Percentiles rank a stretch among this genome's conserved stretches.
Evolutionary conservation across 2,888 invertebrate species (phyloP).

Genomic region (Heteromurus nitidus): DNA sequence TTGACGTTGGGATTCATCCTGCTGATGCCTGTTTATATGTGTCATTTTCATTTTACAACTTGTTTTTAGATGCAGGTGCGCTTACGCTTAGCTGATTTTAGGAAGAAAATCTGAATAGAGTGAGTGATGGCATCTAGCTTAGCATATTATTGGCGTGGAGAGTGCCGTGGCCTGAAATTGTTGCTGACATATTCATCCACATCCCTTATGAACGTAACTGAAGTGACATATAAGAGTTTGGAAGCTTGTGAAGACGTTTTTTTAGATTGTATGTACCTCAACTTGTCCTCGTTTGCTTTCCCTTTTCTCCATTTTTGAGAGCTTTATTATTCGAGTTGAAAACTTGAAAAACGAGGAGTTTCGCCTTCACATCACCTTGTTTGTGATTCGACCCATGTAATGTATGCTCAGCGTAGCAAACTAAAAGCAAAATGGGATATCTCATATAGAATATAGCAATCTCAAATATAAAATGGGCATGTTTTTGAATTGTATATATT

Average conservation of each 20-base stretch:
- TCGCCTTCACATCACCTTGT: constrained; percentile 8
- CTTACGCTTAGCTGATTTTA: too few relatives aligned
- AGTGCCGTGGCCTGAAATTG: constrained; percentile 19
- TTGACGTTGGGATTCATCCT: too few relatives aligned
- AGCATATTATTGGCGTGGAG: constrained; percentile 8
- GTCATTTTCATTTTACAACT: too few relatives aligned
- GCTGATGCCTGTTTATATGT: too few relatives aligned
- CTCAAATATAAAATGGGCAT: too few relatives aligned
- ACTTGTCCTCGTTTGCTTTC: constrained; percentile 1
- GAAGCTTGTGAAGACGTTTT: background rate
- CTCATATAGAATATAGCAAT: too few relatives aligned
- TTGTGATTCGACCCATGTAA: constrained; percentile 22
- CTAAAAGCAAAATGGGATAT: background rate
- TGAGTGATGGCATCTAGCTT: background rate
- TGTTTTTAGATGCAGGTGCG: too few relatives aligned
- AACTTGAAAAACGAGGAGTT: constrained; percentile 16
- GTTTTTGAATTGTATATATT: too few relatives aligned
- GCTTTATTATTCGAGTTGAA: constrained; percentile 6
- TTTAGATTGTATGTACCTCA: background rate
- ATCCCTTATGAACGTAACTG: too few relatives aligned
- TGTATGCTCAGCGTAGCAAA: background rate
- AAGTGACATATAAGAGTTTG: background rate
- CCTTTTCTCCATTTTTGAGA: background rate
- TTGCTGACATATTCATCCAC: constrained; percentile 27
- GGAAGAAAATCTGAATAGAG: too few relatives aligned